Evolutionary conservation across 1,140 invertebrate species (phyloP).

Genomic region (Eupeodes corollae): DNA sequence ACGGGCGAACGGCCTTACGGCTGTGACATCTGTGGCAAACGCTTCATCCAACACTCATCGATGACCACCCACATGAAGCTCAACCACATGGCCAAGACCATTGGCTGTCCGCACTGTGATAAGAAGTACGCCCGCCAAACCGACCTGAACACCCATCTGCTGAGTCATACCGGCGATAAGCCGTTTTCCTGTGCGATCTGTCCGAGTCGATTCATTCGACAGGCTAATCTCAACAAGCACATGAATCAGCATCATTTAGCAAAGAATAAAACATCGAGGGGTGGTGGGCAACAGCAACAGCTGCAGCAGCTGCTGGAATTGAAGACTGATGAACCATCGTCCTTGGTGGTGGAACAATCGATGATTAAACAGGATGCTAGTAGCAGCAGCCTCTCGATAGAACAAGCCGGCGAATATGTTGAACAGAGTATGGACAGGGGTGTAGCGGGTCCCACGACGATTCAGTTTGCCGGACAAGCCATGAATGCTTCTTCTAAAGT

Average conservation of each 20-base stretch:
- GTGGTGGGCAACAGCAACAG: too few relatives aligned
- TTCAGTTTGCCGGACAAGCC: too few relatives aligned
- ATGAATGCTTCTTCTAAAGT: too few relatives aligned
- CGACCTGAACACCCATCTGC: slow-evolving; percentile 7
- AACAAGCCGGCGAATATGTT: too few relatives aligned
- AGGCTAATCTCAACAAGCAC: slow-evolving; percentile 8
- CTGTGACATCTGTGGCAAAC: slow-evolving; percentile 57
- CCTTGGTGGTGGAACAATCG: too few relatives aligned
- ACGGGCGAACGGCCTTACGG: slow-evolving; percentile 61
- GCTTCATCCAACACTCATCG: slow-evolving; percentile 53
- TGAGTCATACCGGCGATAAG: slow-evolving; percentile 10
- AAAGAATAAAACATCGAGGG: not conserved
- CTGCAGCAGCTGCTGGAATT: too few relatives aligned
- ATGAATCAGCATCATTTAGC: slow-evolving; percentile 4
- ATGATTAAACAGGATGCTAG: too few relatives aligned
- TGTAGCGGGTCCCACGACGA: too few relatives aligned
- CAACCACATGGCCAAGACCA: slow-evolving; percentile 10
- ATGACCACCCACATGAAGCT: slow-evolving; percentile 22
- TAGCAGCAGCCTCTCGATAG: too few relatives aligned
- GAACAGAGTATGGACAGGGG: too few relatives aligned
- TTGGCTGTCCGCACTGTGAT: slow-evolving; percentile 8
- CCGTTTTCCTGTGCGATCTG: slow-evolving; percentile 7
- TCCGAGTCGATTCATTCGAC: slow-evolving; percentile 7
- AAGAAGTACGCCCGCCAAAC: slow-evolving; percentile 10
- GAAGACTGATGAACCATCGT: too few relatives aligned